Base-by-base conservation (phyloP, 2,113 vertebrate genomes). In the Oryzias woworae region DNA sequence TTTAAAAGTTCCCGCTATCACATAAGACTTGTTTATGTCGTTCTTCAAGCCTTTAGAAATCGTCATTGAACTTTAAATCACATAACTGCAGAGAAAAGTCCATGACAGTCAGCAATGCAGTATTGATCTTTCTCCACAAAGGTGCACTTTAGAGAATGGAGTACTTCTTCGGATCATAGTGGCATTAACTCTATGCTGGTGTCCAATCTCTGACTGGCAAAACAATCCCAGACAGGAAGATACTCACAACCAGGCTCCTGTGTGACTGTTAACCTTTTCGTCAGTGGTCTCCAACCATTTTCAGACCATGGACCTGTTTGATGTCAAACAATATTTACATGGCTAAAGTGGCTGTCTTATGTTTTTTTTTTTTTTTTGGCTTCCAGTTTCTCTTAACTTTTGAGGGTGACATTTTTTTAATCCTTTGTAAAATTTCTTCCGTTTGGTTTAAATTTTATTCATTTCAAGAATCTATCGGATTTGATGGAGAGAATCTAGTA, bases 121-220 rank as follows among this genome's bases (percentile, higher is more conserved):
- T 50, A 14, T 61, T 7, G 42, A 23, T n/a, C 58, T 20, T 53
- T 45, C 44, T 2, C 24, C 17, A 45, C 41, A 53, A 28, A 20
- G 62, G 16, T 55, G 44, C 44, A 63, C 24, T 18, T 31, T 26
- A 47, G 52, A 65, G 44, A 42, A 14, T 22, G n/a, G 26, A 17
- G 24, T 22, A 14, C 26, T 20, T 4, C 43, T 28, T n/a, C 42
- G 36, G 14, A 18, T 64, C 43, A 20, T 17, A 3, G 4, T 45
- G 43, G 26, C 45, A 28, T 48, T 5, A 4, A 28, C 43, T 20
- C n/a, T 2, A n/a, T 8, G 44, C 43, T 14, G n/a, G 14, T 51
- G 31, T 52, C 18, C 46, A 26, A n/a, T 12, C 24, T 22, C 15
- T 24, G 8, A 41, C 31, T 17, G 20, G 28, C 18, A 50, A 50